Conservation (phyloP, 1,140 invertebrate genomes). For the Dendroctonus valens region DNA sequence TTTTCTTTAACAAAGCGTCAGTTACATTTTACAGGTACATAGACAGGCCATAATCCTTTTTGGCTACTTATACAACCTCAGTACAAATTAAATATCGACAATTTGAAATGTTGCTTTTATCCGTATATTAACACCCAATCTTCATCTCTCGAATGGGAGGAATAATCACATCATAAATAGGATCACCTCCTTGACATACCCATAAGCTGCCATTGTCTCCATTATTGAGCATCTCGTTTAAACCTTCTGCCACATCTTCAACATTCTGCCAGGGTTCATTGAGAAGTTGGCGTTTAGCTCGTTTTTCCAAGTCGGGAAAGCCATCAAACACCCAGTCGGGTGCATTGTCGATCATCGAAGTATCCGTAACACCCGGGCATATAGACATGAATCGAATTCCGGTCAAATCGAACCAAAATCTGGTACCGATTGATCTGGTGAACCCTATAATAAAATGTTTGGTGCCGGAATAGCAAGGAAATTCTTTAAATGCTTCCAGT, state of each 20-base stretch:
- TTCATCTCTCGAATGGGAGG: constrained; percentile 39
- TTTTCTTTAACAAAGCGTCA: no score
- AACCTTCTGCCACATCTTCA: constrained; percentile 52
- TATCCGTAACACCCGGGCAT: constrained; percentile 48
- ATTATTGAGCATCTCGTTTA: constrained; percentile 53
- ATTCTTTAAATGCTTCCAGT: constrained; percentile 49
- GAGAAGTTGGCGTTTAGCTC: constrained; percentile 3
- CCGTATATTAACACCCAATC: background rate
- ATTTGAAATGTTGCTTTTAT: no score
- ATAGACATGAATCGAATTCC: constrained; percentile 51
- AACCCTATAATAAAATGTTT: constrained; percentile 57
- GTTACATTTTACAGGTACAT: no score
- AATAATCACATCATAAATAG: constrained; percentile 53
- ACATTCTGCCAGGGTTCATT: constrained; percentile 43
- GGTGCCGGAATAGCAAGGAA: constrained; percentile 53
- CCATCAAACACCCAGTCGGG: constrained; percentile 22
- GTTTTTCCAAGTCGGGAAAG: constrained; percentile 20
- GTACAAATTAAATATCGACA: no score
- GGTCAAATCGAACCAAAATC: constrained; percentile 46
- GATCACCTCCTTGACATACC: constrained; percentile 52
- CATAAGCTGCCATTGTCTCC: constrained; percentile 56
- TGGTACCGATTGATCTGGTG: constrained; percentile 45
- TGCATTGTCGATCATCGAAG: constrained; percentile 44
- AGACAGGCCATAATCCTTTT: no score
- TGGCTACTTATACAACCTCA: no score